Evolutionary conservation across 1,140 invertebrate species (phyloP).

Genomic region (Microplitis demolitor): DNA sequence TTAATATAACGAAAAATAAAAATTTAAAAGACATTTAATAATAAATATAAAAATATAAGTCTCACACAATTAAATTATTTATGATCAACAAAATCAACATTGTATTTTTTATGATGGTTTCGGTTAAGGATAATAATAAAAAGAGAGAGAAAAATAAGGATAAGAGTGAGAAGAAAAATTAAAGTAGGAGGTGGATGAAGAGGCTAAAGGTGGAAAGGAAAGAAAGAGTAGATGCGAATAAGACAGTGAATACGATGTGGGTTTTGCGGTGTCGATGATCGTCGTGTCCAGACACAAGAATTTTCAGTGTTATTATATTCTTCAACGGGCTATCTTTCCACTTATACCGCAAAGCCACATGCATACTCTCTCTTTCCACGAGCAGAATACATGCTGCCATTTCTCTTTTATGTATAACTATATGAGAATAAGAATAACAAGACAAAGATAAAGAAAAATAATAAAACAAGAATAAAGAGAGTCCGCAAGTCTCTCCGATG

Average conservation of each 20-base stretch:
- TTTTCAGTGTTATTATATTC: conserved; percentile 18
- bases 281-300: conserved; percentile 10
- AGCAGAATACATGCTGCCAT: not conserved
- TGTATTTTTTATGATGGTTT: too few species aligned
- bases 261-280: conserved; percentile 18
- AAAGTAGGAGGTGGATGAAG: not conserved
- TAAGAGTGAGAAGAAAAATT: not conserved
- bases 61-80: too few species aligned
- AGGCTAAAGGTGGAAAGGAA: not conserved
- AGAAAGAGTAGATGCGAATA: not conserved
- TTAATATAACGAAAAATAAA: too few species aligned
- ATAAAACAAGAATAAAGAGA: too few species aligned
- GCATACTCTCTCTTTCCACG: not conserved
- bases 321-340: conserved; percentile 7
- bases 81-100: too few species aligned
- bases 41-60: too few species aligned
- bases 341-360: conserved; percentile 10
- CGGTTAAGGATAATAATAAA: not conserved
- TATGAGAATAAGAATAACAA: too few species aligned
- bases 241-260: conserved; percentile 16
- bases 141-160: not conserved
- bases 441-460: too few species aligned
- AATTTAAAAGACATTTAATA: too few species aligned
- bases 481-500: not conserved
- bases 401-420: not conserved